A percentile compares a stretch with the other conserved stretches of the same genome.
Evolutionary conservation across 2,888 invertebrate genomes (phyloP).

Genomic region (Nymphalis urticae): DNA sequence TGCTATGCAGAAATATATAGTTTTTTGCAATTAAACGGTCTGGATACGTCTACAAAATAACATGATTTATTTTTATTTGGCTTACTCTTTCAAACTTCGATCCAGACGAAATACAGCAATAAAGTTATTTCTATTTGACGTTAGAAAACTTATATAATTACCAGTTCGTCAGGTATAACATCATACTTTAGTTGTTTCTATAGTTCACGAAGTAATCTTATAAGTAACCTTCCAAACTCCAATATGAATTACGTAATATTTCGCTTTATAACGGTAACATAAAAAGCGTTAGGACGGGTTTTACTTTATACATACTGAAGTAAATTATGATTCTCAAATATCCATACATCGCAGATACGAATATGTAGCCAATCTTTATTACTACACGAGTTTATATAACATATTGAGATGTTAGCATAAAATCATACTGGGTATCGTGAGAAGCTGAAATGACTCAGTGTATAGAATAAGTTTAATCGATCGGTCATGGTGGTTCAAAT

Average conservation of each 20-base stretch:
- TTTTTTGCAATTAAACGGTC: no score
- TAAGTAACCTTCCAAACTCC: neutral
- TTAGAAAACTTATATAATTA: no score
- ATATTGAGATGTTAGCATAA: conserved; percentile 33
- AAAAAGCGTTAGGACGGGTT: conserved; percentile 34
- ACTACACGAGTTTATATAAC: conserved; percentile 25
- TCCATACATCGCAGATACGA: conserved; percentile 24
- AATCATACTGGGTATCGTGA: conserved; percentile 20
- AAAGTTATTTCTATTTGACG: no score
- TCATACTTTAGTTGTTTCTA: neutral
- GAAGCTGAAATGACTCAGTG: conserved; percentile 4
- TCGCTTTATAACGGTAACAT: conserved; percentile 29
- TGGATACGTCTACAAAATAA: no score
- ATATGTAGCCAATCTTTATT: conserved; percentile 30
- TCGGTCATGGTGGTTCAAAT: no score
- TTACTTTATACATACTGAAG: conserved; percentile 36
- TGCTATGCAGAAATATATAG: no score
- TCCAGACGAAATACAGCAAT: no score
- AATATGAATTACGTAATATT: conserved; percentile 28
- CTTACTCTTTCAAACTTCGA: no score
- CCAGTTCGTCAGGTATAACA: no score
- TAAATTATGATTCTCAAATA: conserved; percentile 34
- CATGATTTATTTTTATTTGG: no score
- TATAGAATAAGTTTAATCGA: no score
- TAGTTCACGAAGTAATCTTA: neutral